These are phyloP conservation scores for Psilanteris sp. DNA, from an alignment of 1,140 invertebrate species.

Conservation along the genomic window DNA sequence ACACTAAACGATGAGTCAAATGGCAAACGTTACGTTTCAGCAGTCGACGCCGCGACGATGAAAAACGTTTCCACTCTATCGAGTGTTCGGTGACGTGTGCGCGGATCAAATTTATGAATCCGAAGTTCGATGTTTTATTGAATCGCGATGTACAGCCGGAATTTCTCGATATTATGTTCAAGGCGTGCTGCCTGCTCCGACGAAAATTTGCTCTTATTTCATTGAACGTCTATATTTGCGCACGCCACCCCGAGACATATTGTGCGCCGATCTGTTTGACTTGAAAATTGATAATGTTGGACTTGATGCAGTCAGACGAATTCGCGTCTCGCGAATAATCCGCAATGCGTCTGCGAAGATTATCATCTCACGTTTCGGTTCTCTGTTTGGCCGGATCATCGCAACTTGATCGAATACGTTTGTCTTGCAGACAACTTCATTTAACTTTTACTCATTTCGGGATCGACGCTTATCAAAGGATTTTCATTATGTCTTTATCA, in stretches of 20 bases:
- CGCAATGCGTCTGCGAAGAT: background rate
- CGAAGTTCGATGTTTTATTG: slow-evolving; percentile 34
- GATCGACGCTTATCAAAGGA: background rate
- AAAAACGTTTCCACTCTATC: slow-evolving; percentile 46
- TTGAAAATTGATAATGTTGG: slow-evolving; percentile 37
- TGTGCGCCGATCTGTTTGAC: slow-evolving; percentile 28
- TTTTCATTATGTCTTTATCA: too few species aligned
- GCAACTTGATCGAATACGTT: slow-evolving; percentile 5
- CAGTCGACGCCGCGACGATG: slow-evolving; percentile 26
- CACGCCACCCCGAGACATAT: slow-evolving; percentile 5
- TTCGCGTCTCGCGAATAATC: background rate
- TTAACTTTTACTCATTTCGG: slow-evolving; percentile 10
- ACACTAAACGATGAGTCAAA: slow-evolving; percentile 31
- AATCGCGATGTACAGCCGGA: slow-evolving; percentile 3
- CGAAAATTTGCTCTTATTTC: slow-evolving; percentile 17
- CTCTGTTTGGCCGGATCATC: background rate
- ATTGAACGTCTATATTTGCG: slow-evolving; percentile 10
- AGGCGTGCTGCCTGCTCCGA: background rate
- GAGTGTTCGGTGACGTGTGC: slow-evolving; percentile 43
- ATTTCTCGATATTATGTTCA: slow-evolving; percentile 11
- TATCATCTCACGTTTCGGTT: background rate
- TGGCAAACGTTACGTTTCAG: slow-evolving; percentile 32
- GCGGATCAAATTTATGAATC: slow-evolving; percentile 50
- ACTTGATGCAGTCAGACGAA: slow-evolving; percentile 2
- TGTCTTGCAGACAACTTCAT: slow-evolving; percentile 29